Evolutionary conservation across 2,888 invertebrate species (phyloP).

Genomic region (Mayetiola destructor): DNA sequence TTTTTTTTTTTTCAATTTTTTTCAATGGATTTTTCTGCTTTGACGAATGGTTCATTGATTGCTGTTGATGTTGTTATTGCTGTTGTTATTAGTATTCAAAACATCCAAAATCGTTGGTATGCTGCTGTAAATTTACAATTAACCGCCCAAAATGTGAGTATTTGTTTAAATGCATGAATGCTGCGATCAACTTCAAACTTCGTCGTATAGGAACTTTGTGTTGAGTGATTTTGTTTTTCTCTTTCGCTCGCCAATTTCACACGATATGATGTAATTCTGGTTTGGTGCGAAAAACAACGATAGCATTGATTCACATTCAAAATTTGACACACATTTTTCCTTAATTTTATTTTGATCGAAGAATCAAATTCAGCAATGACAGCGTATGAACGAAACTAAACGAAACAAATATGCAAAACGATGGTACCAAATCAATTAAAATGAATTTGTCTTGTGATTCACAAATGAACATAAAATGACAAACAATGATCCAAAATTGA

Average conservation of each 20-base stretch:
- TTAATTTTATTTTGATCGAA: background rate
- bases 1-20: background rate
- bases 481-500: background rate
- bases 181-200: too few species aligned
- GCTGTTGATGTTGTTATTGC: background rate
- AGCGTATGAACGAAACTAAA: background rate
- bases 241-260: too few species aligned
- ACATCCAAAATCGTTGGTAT: too few species aligned
- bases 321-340: background rate
- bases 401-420: background rate
- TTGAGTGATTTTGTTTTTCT: too few species aligned
- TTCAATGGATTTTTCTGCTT: background rate
- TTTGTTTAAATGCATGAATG: background rate
- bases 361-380: background rate
- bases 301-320: too few species aligned
- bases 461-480: background rate
- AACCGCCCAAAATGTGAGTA: background rate
- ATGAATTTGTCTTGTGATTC: background rate
- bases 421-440: too few species aligned
- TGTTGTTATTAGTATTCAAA: too few species aligned
- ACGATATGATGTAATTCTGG: too few species aligned
- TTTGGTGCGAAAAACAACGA: too few species aligned
- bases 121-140: too few species aligned
- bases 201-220: too few species aligned
- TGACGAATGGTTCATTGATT: background rate